Conservation (phyloP, 2,113 vertebrate genomes). For the Rhodinocichla rosea region DNA sequence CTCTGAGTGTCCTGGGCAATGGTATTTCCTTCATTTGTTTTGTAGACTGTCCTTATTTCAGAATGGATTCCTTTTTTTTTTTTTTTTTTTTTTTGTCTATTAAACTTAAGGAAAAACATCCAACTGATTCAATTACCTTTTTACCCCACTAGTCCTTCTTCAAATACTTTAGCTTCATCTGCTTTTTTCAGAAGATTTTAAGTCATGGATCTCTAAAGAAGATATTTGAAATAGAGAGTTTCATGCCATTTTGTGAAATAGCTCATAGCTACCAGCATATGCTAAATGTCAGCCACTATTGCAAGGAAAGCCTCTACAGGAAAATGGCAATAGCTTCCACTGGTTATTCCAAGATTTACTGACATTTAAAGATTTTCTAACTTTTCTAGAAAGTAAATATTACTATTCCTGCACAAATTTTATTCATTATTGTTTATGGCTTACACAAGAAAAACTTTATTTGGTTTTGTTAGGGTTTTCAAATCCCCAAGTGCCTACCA, state of each 20-base stretch:
- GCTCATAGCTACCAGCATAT: not conserved
- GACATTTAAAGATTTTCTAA: not conserved
- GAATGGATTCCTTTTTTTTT: not conserved
- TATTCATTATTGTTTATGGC: not conserved
- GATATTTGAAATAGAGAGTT: not conserved
- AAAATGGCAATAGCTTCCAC: not conserved
- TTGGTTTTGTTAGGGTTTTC: not conserved
- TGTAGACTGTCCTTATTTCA: not conserved
- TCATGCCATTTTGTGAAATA: not conserved
- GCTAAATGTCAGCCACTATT: not conserved
- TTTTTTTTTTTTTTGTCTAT: not conserved
- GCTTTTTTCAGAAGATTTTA: not conserved
- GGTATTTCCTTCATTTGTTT: constrained; percentile 17
- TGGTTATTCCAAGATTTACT: not conserved
- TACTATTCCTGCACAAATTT: not conserved
- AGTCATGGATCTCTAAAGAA: not conserved
- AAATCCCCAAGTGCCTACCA: not conserved
- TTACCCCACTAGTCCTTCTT: not conserved
- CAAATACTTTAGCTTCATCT: not conserved
- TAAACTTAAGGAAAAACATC: not conserved
- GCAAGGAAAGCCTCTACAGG: not conserved
- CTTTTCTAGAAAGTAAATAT: not conserved
- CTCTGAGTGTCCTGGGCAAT: not conserved
- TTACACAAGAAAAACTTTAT: not conserved
- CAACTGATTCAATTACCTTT: not conserved